These are phyloP conservation scores for Agapornis roseicollis DNA, from an alignment of 2,113 vertebrate species.

Conservation along the genomic window DNA sequence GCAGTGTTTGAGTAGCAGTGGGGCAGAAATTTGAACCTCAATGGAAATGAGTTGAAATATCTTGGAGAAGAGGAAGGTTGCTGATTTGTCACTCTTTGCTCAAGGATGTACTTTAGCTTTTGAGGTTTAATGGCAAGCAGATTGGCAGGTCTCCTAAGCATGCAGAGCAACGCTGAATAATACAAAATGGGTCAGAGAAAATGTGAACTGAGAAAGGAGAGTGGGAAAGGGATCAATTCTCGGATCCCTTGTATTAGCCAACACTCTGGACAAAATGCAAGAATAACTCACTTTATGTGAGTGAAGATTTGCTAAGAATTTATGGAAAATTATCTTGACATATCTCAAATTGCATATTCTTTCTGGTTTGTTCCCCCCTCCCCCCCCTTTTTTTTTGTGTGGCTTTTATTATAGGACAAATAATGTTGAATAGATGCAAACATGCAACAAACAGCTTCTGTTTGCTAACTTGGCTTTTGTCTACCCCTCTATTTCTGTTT, in stretches of 20 bases:
- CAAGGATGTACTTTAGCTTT: background rate
- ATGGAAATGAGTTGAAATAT: background rate
- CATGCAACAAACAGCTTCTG: background rate
- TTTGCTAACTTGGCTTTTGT: background rate
- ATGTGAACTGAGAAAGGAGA: background rate
- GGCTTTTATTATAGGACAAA: background rate
- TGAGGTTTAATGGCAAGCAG: background rate
- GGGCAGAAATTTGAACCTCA: background rate
- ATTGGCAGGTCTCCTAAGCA: background rate
- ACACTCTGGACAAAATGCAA: background rate
- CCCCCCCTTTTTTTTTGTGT: too few relatives aligned
- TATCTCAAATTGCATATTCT: background rate
- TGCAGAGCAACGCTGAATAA: background rate
- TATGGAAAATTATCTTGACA: background rate
- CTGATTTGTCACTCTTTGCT: background rate
- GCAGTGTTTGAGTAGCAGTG: background rate
- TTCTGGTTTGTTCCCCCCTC: background rate
- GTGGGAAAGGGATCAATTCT: background rate
- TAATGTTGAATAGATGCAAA: background rate
- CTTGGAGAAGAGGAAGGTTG: background rate
- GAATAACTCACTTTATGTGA: background rate
- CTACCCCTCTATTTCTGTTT: background rate
- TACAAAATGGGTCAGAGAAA: background rate
- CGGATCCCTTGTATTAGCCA: background rate
- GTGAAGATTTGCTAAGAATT: background rate